Base-by-base conservation (phyloP, 1,140 invertebrate genomes). In the Drosophila rhopaloa region DNA sequence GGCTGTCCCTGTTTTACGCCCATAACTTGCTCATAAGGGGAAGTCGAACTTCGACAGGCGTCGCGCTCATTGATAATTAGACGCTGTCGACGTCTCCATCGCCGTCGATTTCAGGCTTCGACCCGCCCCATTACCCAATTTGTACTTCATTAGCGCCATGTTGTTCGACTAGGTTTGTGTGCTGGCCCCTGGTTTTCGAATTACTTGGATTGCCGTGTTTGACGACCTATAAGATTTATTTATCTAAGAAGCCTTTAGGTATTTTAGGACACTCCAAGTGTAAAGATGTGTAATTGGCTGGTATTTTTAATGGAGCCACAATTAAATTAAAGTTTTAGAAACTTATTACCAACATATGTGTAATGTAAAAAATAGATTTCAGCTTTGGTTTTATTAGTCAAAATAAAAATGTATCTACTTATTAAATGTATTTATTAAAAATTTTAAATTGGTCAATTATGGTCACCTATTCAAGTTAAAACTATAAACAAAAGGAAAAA, bases 61-160 rank as follows among this genome's bases (percentile, higher is more conserved):
- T 70, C 71, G 46, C 47, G 50, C 70, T 62, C 79, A 72, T 90
- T 85, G 85, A 90, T 83, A 89, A 89, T 89, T 84, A 90, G 70
- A 63, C 70, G 48, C 48, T 35, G 59, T 48, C 56, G 50, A 56
- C 57, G 47, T 66, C 56, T 43, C 60, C 58, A 37, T 3, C 5
- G 44, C n/a, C 19, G n/a, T 14, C 41, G 32, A 65, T 65, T 37
- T 24, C 29, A 32, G 59, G 55, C 27, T 55, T 44, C 66, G 60
- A 51, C 68, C 76, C 76, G 79, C 57, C 44, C 79, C 76, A 81
- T 76, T 76, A 79, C 68, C 73, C 73, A 90, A 83, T 90, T 90
- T 86, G 86, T 89, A 83, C 86, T 90, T 90, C 79, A 90, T 90
- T 90, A 86, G 76, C 75, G 56, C 41, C 56, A 43, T 53, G 77